Evolutionary conservation across 2,888 invertebrate genomes (phyloP).

Genomic region (Eupithecia insigniata): DNA sequence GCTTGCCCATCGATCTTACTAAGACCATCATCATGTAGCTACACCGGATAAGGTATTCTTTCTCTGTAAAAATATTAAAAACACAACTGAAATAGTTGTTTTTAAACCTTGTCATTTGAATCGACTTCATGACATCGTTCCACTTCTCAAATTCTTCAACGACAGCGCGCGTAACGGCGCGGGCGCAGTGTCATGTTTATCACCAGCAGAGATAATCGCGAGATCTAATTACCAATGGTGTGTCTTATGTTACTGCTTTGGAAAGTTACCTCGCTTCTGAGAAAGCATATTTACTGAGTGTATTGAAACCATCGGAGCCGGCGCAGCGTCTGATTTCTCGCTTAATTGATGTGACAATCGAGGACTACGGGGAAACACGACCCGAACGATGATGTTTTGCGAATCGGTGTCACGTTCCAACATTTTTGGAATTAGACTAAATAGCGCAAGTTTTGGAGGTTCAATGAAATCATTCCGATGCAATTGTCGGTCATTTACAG

Average conservation of each 20-base stretch:
- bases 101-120: slow-evolving; percentile 10
- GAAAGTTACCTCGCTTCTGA: slow-evolving; percentile 43
- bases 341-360: slow-evolving; percentile 30
- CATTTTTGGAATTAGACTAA: slow-evolving; percentile 13
- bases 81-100: neutral
- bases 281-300: slow-evolving; percentile 39
- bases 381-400: slow-evolving; percentile 10
- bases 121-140: slow-evolving; percentile 6
- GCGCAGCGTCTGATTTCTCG: slow-evolving; percentile 26
- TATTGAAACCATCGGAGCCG: slow-evolving; percentile 22
- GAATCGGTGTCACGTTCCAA: slow-evolving; percentile 13
- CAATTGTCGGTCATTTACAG: slow-evolving; percentile 9
- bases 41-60: too few relatives aligned
- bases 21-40: too few relatives aligned
- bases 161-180: neutral
- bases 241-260: slow-evolving; percentile 38
- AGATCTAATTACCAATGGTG: slow-evolving; percentile 41
- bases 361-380: slow-evolving; percentile 23
- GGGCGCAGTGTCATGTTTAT: slow-evolving; percentile 18
- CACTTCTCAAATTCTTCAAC: slow-evolving; percentile 13
- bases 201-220: slow-evolving; percentile 32
- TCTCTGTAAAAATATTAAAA: neutral
- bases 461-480: slow-evolving; percentile 19
- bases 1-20: too few relatives aligned
- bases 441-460: slow-evolving; percentile 5